Evolutionary conservation across 2,888 invertebrate species (phyloP).

Genomic region (Patella pellucida): DNA sequence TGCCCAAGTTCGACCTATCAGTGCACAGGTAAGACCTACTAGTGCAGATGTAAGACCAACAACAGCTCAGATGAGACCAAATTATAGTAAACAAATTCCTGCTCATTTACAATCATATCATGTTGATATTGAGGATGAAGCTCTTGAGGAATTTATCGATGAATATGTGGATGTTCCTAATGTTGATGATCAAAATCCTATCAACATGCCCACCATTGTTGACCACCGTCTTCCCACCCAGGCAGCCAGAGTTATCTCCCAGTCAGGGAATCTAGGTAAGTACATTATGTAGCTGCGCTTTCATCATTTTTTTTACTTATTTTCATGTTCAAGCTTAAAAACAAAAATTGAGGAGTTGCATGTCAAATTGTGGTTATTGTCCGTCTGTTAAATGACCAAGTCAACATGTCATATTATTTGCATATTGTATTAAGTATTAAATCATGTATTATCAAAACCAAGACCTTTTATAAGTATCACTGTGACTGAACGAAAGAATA

Average conservation of each 20-base stretch:
- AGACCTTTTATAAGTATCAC: no score
- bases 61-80: constrained; percentile 14
- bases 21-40: constrained; percentile 1
- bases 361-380: no score
- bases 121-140: neutral
- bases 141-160: neutral
- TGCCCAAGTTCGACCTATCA: constrained; percentile 8
- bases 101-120: neutral
- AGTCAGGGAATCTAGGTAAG: neutral
- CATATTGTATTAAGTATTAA: no score
- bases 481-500: no score
- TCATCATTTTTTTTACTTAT: neutral
- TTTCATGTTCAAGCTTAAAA: no score
- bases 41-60: constrained; percentile 8
- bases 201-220: constrained; percentile 14
- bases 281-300: neutral
- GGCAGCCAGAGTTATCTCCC: neutral
- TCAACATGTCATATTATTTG: no score
- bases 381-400: no score
- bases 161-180: neutral
- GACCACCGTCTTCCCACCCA: constrained; percentile 20
- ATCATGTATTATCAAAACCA: no score
- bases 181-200: neutral
- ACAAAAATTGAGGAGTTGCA: no score
- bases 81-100: neutral